phyloP scores from a whole-genome alignment of 2,797 vertebrate genomes.

The Melanotaenia pygmaea region DNA sequence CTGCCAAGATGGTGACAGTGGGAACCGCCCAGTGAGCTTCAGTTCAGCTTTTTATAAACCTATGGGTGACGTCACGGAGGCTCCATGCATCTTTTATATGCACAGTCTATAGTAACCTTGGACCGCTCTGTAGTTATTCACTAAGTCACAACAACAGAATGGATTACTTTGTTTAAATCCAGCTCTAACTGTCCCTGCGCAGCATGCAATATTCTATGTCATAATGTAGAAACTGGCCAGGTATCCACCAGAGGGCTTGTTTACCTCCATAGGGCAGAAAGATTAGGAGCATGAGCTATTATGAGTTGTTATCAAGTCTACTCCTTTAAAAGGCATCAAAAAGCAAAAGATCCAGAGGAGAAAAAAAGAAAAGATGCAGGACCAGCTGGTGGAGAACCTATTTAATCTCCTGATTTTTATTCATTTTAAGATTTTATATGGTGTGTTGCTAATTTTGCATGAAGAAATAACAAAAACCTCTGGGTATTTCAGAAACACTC shows the following conservation, averaged over 20 bases:
- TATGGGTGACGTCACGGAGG: no score
- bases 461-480: conserved; percentile 9
- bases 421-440: not conserved
- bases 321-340: conserved; percentile 42
- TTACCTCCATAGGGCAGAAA: conserved; percentile 67
- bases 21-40: no score
- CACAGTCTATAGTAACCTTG: conserved; percentile 36
- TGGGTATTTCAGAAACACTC: conserved; percentile 22
- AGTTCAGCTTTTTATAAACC: no score
- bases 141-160: conserved; percentile 51
- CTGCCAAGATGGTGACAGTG: no score
- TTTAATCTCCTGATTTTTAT: conserved; percentile 28
- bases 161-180: conserved; percentile 80
- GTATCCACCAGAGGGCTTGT: conserved; percentile 64
- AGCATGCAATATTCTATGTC: conserved; percentile 45
- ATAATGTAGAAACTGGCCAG: conserved; percentile 51
- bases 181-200: conserved; percentile 65
- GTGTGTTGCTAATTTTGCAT: conserved; percentile 23
- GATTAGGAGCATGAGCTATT: conserved; percentile 68
- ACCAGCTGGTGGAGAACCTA: not conserved
- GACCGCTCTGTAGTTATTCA: conserved; percentile 52
- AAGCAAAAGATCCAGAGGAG: conserved; percentile 11
- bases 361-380: not conserved
- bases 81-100: no score
- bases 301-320: conserved; percentile 59